phyloP scores from a whole-genome alignment of 2,797 vertebrate genomes.

The Saxicola maurus region DNA sequence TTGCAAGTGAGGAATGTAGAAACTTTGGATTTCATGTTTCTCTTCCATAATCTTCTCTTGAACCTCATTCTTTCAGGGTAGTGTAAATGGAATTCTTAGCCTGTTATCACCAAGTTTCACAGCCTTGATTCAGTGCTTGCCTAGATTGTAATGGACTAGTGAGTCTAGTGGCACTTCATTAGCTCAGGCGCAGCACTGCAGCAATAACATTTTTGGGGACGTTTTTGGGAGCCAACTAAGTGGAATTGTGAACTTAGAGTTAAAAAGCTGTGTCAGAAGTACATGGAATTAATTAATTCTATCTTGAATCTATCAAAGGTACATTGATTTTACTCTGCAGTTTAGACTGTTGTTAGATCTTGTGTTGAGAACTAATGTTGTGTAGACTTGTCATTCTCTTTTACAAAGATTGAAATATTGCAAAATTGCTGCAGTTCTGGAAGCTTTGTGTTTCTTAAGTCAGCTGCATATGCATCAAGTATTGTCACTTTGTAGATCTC shows the following conservation, averaged over 20 bases:
- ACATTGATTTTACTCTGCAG: background rate
- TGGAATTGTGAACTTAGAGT: background rate
- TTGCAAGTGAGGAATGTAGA: background rate
- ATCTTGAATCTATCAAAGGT: background rate
- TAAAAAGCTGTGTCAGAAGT: background rate
- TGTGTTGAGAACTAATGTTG: background rate
- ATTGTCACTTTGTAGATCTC: background rate
- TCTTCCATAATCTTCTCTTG: accelerated
- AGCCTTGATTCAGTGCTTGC: background rate
- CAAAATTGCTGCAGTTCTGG: background rate
- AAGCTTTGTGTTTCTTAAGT: background rate
- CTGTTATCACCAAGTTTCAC: background rate
- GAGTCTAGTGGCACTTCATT: background rate
- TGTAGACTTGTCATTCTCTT: background rate
- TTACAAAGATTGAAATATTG: background rate
- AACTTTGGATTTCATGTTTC: background rate
- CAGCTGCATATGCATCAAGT: background rate
- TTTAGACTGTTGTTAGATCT: background rate
- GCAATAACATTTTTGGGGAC: background rate
- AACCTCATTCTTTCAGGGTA: background rate
- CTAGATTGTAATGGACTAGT: background rate
- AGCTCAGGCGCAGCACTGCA: background rate
- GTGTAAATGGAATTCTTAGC: background rate
- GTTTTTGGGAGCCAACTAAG: background rate
- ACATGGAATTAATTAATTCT: background rate